phyloP scores from a whole-genome alignment of 2,797 vertebrate species.

The Potorous gilbertii region DNA sequence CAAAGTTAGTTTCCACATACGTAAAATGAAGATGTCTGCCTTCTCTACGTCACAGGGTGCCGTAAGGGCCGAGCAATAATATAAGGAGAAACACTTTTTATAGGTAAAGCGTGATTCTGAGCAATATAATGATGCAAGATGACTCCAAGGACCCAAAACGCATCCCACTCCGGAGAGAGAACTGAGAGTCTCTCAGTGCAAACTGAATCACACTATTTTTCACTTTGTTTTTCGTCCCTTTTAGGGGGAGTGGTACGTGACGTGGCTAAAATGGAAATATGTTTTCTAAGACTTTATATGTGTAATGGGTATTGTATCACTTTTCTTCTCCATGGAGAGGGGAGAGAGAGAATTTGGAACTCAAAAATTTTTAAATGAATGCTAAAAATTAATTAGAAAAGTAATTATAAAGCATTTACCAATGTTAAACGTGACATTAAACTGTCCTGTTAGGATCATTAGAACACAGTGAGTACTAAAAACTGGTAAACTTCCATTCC shows the following conservation, averaged over 20 bases:
- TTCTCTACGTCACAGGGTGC: not conserved
- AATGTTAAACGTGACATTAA: not conserved
- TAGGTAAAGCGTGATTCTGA: not conserved
- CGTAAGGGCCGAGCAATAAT: not conserved
- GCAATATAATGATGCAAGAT: not conserved
- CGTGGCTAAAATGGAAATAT: not conserved
- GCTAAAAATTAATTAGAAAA: not conserved
- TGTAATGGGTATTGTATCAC: not conserved
- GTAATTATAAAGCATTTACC: not conserved
- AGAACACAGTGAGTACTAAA: not conserved
- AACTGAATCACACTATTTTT: not conserved
- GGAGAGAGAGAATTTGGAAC: not conserved
- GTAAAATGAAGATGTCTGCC: not conserved
- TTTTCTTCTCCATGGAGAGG: not conserved
- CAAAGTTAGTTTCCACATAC: not conserved
- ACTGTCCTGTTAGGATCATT: not conserved
- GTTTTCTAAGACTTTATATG: not conserved
- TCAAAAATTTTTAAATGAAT: not conserved
- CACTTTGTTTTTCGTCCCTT: not conserved
- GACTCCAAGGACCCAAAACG: not conserved
- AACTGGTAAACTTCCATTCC: not conserved
- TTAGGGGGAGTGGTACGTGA: not conserved
- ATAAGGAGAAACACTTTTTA: not conserved
- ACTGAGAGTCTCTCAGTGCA: not conserved
- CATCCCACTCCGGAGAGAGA: not conserved